Conservation (phyloP, 2,797 vertebrate species). For the Brachyalestes nurse region DNA sequence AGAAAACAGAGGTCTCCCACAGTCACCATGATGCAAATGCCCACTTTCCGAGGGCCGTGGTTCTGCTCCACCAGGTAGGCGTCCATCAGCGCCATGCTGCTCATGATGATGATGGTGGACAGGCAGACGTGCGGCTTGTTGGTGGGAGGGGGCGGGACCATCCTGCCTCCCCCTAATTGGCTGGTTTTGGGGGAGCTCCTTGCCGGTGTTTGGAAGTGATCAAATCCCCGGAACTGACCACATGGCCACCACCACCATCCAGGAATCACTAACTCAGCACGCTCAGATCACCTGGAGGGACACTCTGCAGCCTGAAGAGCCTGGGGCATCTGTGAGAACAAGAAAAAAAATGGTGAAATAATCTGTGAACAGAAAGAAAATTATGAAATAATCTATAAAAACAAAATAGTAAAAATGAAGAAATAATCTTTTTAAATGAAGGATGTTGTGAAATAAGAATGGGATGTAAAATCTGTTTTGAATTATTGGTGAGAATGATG, state of each 20-base stretch:
- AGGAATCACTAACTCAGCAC: slow-evolving; percentile 72
- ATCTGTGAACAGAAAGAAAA: neutral
- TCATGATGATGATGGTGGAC: slow-evolving; percentile 83
- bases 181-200: slow-evolving; percentile 57
- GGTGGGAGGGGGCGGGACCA: slow-evolving; percentile 64
- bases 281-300: slow-evolving; percentile 74
- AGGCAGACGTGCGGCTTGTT: slow-evolving; percentile 89
- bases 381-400: neutral
- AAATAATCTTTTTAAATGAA: neutral
- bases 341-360: neutral
- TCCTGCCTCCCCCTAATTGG: slow-evolving; percentile 52
- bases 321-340: neutral
- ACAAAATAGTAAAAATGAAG: neutral
- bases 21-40: slow-evolving; percentile 85
- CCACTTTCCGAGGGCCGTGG: slow-evolving; percentile 82
- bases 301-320: slow-evolving; percentile 48
- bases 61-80: slow-evolving; percentile 86
- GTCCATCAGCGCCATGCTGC: slow-evolving; percentile 83
- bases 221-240: slow-evolving; percentile 63
- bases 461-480: too few relatives aligned
- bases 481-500: too few relatives aligned
- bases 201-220: slow-evolving; percentile 48
- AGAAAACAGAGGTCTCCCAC: slow-evolving; percentile 89
- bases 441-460: too few relatives aligned
- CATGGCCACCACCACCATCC: slow-evolving; percentile 65